Evolutionary conservation across 2,113 vertebrate genomes (phyloP), one percentile per base, ranked within the genome.

Genomic region (Tachycineta bicolor): DNA sequence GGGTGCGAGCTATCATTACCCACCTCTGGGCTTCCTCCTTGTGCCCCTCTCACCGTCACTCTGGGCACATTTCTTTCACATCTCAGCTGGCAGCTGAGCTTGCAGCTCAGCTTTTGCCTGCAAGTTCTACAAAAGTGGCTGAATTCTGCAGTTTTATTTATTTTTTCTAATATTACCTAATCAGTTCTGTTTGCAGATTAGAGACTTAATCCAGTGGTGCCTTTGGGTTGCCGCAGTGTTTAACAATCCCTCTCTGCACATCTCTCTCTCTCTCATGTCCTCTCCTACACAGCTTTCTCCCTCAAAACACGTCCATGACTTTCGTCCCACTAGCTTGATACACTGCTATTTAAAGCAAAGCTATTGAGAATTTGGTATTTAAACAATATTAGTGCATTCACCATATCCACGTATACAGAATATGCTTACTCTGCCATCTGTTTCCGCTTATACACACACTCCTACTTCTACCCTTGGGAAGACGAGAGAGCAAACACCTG

Each of bases 401-500:
- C 59, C 23, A 60, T 14, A 76, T 62, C 50, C 46, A 10, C 31
- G 20, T 78, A n/a, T 67, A 64, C 33, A 84, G 84, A 96, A 85
- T 62, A 79, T 16, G 26, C 67, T 94, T 93, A 83, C 78, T 87
- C 67, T 87, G 74, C 75, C 89, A 90, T 93, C 84, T 95, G 87
- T 55, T 94, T 90, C 58, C 0, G 4, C 87, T 94, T 85, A 53
- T 41, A 44, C 31, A 50, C 52, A 56, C 63, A 31, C 71, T 87
- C 53, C 20, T 88, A 46, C 50, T 96, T 62, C 85, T 94, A 79
- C 88, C 90, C 59, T 83, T 85, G 82, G 88, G 88, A 93, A 83
- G 70, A 92, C 25, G 75, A 90, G 67, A 90, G 83, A 90, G 46
- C 71, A 88, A 94, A 83, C 76, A 92, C 86, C 92, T 96, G 95